These are phyloP conservation scores for Hydrotaea cyrtoneurina DNA, from an alignment of 2,888 invertebrate genomes.

Conservation along the genomic window DNA sequence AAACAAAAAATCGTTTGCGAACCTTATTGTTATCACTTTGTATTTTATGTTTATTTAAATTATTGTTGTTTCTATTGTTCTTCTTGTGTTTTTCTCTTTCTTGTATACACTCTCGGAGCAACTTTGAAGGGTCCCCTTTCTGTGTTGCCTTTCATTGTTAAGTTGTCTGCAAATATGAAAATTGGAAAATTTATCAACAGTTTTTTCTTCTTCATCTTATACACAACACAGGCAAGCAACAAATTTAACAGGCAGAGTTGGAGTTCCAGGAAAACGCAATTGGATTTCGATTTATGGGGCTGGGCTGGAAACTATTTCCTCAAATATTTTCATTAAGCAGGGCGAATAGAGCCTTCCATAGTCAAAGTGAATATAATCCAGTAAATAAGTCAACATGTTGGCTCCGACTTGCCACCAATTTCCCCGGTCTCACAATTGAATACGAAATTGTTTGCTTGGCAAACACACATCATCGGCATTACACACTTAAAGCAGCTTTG, in stretches of 20 bases:
- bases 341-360: no score
- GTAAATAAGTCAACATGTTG: no score
- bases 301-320: no score
- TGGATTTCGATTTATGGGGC: no score
- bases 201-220: not conserved
- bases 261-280: no score
- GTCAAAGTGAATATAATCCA: no score
- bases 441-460: not conserved
- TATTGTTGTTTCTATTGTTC: not conserved
- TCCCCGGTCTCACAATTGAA: no score
- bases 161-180: conserved; percentile 54
- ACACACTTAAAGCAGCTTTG: conserved; percentile 10
- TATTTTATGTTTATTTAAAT: conserved; percentile 1
- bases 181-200: conserved; percentile 37
- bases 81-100: not conserved
- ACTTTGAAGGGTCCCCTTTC: no score
- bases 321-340: no score
- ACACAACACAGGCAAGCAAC: no score
- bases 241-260: no score
- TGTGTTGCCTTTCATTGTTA: conserved; percentile 26
- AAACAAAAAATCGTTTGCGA: not conserved
- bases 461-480: not conserved
- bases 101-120: not conserved
- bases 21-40: not conserved
- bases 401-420: no score